Conservation (phyloP, 2,797 vertebrate genomes). For the Odontamblyopus lacepedii region DNA sequence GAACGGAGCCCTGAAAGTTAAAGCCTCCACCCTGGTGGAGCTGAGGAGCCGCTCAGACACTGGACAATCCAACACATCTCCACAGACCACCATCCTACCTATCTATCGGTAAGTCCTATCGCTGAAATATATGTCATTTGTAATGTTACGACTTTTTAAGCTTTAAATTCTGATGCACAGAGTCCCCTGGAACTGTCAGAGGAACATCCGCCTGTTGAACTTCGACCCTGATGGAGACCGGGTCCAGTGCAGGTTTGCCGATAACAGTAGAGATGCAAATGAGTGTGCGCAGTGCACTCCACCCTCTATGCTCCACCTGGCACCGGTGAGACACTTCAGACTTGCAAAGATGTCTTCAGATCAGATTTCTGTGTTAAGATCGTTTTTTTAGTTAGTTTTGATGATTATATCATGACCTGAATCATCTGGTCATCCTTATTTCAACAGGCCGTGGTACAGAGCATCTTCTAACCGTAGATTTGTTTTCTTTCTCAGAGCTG, state of each 20-base stretch:
- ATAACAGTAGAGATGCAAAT: background rate
- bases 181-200: slow-evolving; percentile 13
- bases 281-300: slow-evolving; percentile 10
- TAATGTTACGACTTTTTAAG: too few relatives aligned
- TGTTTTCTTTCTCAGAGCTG: slow-evolving; percentile 5
- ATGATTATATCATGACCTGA: too few relatives aligned
- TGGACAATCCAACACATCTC: slow-evolving; percentile 42
- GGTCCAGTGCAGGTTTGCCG: slow-evolving; percentile 10
- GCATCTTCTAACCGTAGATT: background rate
- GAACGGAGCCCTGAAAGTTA: background rate
- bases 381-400: too few relatives aligned
- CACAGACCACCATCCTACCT: slow-evolving; percentile 49
- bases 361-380: too few relatives aligned
- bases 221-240: slow-evolving; percentile 19
- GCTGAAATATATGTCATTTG: background rate
- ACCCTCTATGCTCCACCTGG: background rate
- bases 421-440: too few relatives aligned
- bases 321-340: background rate
- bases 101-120: background rate
- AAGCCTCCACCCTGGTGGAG: slow-evolving; percentile 36
- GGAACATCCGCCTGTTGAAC: background rate
- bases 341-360: too few relatives aligned
- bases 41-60: slow-evolving; percentile 48
- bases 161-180: background rate
- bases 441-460: too few relatives aligned